Evolutionary conservation across 1,140 invertebrate genomes (phyloP), one percentile per base, ranked within the genome.

Genomic region (Zaprionus capensis): DNA sequence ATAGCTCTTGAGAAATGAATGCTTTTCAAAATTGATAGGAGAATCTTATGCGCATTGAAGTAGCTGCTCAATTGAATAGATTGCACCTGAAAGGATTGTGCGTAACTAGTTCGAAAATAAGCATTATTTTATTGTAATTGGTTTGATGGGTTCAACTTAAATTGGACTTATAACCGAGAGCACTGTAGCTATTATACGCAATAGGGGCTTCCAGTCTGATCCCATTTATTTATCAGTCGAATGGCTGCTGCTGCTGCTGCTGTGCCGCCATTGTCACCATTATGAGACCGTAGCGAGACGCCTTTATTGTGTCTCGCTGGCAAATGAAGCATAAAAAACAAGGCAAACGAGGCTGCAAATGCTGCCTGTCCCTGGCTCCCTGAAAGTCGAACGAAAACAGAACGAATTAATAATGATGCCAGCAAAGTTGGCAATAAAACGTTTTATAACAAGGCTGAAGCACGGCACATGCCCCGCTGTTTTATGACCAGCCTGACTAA

Each of bases 351-450:
- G 57, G 78, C 67, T 28, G 74, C 56, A 70, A 72, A 76, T 62
- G 61, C 67, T 70, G 34, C 46, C 24, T 36, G 57, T 41, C 6
- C 15, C 41, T 44, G 41, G 1, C n/a, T 11, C 6, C 9, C 31
- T 34, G 9, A 34, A 34, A 31, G 31, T 12, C 24, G 26, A 64
- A 38, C 38, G 34, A n/a, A 72, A 80, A 58, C 61, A 53, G 83
- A 84, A 84, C 82, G 82, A 81, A 85, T 85, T 84, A 84, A 84
- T 85, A 85, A 75, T 78, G 75, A 71, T 78, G 75, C 71, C 57
- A 65, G 36, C 17, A 56, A 61, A 76, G 62, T 44, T 65, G 65
- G 78, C 70, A 85, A 76, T 85, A 85, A 84, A 85, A 85, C 69
- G 64, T 69, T 78, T 85, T 76, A 81, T 78, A 81, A 56, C 71